These are phyloP conservation scores for Nixonia krombeini DNA, from an alignment of 1,140 invertebrate species.

Conservation along the genomic window DNA sequence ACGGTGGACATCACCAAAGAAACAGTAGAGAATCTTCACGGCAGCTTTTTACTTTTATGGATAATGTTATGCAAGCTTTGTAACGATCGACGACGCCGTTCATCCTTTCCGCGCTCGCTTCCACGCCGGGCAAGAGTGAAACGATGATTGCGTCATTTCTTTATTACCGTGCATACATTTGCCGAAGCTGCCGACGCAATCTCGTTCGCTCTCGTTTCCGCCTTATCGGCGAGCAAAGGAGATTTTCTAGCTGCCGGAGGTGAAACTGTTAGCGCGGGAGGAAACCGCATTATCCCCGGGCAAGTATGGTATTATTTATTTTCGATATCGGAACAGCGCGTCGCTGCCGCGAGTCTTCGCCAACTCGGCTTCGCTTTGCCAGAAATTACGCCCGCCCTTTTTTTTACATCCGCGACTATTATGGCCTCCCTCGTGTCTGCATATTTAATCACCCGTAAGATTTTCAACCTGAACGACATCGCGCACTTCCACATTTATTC, in stretches of 20 bases:
- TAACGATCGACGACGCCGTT: slow-evolving; percentile 16
- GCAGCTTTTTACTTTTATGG: slow-evolving; percentile 6
- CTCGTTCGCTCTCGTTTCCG: slow-evolving; percentile 50
- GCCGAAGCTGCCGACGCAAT: slow-evolving; percentile 40
- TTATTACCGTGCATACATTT: slow-evolving; percentile 54
- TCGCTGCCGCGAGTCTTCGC: slow-evolving; percentile 1
- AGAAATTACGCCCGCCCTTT: slow-evolving; percentile 8
- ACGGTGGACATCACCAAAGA: too few relatives aligned
- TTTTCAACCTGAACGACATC: too few relatives aligned
- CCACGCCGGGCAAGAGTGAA: slow-evolving; percentile 1
- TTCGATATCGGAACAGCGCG: slow-evolving; percentile 20
- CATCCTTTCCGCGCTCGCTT: slow-evolving; percentile 1
- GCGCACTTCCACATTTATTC: too few relatives aligned
- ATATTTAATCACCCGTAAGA: neutral
- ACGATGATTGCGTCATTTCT: slow-evolving; percentile 55
- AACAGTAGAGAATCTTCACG: slow-evolving; percentile 9
- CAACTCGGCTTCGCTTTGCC: too few relatives aligned
- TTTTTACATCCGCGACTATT: slow-evolving; percentile 7
- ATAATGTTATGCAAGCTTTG: slow-evolving; percentile 19
- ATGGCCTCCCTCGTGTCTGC: neutral
- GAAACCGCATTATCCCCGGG: slow-evolving; percentile 26
- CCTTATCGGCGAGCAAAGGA: slow-evolving; percentile 54
- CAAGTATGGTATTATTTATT: slow-evolving; percentile 26
- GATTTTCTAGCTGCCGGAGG: slow-evolving; percentile 45
- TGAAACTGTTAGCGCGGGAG: slow-evolving; percentile 29